Evolutionary conservation across 2,113 vertebrate species (phyloP), one percentile per base, ranked within the genome.

Genomic region (Struthidea cinerea): DNA sequence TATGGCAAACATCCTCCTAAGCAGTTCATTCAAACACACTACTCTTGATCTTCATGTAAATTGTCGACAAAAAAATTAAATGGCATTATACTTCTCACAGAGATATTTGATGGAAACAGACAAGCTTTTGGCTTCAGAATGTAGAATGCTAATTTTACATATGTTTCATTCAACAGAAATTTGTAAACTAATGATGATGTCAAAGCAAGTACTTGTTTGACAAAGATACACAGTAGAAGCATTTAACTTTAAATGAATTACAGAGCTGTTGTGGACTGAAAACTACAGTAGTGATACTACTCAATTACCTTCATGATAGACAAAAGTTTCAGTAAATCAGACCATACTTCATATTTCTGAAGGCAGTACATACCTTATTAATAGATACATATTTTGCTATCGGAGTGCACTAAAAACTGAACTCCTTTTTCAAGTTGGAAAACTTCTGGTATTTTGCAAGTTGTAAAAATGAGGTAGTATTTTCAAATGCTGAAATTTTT

Each of bases 221-320:
- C 20, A 21, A 30, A n/a, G 11, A 35, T 3, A 16, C 17, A 16
- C 6, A 33, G 18, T 15, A 47, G 39, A 69, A 69, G 2, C 9
- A 42, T 55, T 64, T 39, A 52, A 57, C 11, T 82, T 60, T 18
- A 28, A 77, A 73, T n/a, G 0, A 71, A n/a, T 41, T 55, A 22
- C 23, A 53, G 6, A 27, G 39, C 3, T 57, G 22, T 13, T 5
- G 8, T 20, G 16, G 32, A 46, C 27, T 49, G n/a, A 35, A 49
- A 67, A 57, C 39, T 32, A 33, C 7, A 57, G 32, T 47, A 57
- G 32, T 47, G 8, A 32, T 80, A 23, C 8, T 32, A 35, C 15
- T 56, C 5, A 2, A 23, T 7, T 61, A 23, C 6, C 44, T 53
- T 50, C 0, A 3, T 6, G 17, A 39, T 1, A 59, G n/a, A 61